Evolutionary conservation across 2,888 invertebrate genomes (phyloP), one percentile per base, ranked within the genome.

Genomic region (Autographa pulchrina): DNA sequence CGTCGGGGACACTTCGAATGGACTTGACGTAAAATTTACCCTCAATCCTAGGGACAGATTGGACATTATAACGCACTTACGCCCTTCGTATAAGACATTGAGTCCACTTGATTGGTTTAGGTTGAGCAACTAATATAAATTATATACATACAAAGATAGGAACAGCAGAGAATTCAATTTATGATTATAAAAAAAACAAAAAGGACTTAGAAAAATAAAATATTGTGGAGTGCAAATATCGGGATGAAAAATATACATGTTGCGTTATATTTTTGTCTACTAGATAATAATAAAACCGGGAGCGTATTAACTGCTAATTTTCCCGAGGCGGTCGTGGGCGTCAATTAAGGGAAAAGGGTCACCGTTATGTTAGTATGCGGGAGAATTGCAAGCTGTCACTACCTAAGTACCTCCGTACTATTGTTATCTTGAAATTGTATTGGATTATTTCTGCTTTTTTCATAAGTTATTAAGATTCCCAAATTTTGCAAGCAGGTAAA

Each of bases 1-100:
- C 91, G 92, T 90, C 89, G 88, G 90, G 91, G 92, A 92, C 94
- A 92, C 89, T 90, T 88, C 89, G 85, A 91, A 93, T 92, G 93
- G 94, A 93, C 92, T 93, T 85, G 88, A 90, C 90, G 90, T 91
- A 88, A 92, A 93, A 93, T 92, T 93, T 92, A 92, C 92, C 92
- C 90, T 68, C 88, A 88, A 90, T 91, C 91, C 89, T 89, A 77
- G 72, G 83, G 85, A 85, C 87, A 88, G 89, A 91, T 92, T 91
- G 92, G 88, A 90, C 89, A 91, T 92, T 91, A 91, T 90, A 91
- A 89, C 86, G 83, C 89, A 90, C 89, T 91, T 91, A 90, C 82
- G 81, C 79, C 79, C 80, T 81, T 84, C 83, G 75, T 82, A 81
- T 72, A 76, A 75, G 77, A 75, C 72, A 70, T 70, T 82, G 75